Percentiles rank a stretch among this genome's conserved stretches.
Conservation (phyloP, 2,113 vertebrate genomes). For the Leucopsar rothschildi region DNA sequence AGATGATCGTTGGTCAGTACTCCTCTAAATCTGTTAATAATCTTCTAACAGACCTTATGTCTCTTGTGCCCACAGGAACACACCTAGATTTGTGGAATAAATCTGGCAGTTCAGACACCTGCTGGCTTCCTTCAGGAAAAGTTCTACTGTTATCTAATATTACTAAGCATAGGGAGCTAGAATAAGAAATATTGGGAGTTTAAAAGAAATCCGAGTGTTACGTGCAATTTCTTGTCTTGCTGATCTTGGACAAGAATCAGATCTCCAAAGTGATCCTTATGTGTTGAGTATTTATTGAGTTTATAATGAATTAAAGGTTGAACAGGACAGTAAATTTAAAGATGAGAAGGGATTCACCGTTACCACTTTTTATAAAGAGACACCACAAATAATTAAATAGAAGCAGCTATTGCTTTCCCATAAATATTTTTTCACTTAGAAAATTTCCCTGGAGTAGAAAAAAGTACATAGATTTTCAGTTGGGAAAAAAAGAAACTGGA, state of each 20-base stretch:
- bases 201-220: background rate
- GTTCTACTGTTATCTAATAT: background rate
- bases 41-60: background rate
- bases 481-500: background rate
- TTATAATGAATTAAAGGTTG: background rate
- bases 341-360: background rate
- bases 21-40: background rate
- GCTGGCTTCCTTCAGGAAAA: background rate
- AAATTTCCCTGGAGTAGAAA: background rate
- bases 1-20: background rate
- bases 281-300: background rate
- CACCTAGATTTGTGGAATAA: background rate
- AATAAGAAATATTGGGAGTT: background rate
- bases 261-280: background rate
- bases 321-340: background rate
- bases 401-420: background rate
- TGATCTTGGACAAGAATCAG: background rate
- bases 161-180: background rate
- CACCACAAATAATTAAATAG: background rate
- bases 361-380: background rate
- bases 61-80: background rate
- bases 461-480: background rate
- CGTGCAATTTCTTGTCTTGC: background rate
- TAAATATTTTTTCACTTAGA: background rate
- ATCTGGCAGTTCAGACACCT: background rate